These are phyloP conservation scores for Aricia agestis DNA, from an alignment of 1,140 invertebrate species.

Conservation along the genomic window DNA sequence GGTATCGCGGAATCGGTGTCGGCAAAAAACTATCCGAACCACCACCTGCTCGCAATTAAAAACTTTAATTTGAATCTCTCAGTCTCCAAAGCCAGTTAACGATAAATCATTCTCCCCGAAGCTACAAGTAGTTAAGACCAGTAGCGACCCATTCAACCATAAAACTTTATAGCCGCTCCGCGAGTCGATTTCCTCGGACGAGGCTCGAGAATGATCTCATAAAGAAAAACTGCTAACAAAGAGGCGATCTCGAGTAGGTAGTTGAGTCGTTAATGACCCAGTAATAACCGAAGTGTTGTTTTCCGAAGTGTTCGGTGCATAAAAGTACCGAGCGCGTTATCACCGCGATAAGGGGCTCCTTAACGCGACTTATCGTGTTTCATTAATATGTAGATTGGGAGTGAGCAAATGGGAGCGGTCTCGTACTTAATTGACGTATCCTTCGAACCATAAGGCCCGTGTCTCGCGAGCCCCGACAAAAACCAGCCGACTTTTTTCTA, in stretches of 20 bases:
- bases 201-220: neutral
- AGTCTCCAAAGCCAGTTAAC: neutral
- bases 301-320: neutral
- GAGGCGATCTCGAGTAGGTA: neutral
- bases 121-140: neutral
- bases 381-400: conserved; percentile 44
- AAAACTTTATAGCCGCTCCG: neutral
- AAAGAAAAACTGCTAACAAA: neutral
- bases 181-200: neutral
- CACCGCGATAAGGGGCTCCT: conserved; percentile 31
- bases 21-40: neutral
- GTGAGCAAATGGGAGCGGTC: conserved; percentile 34
- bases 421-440: conserved; percentile 30
- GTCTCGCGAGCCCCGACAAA: neutral
- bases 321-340: conserved; percentile 25
- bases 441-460: conserved; percentile 20
- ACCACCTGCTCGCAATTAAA: neutral
- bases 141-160: neutral
- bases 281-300: neutral
- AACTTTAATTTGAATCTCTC: neutral
- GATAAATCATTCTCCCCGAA: no score
- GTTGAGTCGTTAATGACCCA: neutral
- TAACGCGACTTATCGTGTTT: conserved; percentile 31
- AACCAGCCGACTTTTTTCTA: conserved; percentile 22
- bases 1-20: neutral